Evolutionary conservation across 2,888 invertebrate genomes (phyloP), one percentile per base, ranked within the genome.

Genomic region (Philereme vetulata): DNA sequence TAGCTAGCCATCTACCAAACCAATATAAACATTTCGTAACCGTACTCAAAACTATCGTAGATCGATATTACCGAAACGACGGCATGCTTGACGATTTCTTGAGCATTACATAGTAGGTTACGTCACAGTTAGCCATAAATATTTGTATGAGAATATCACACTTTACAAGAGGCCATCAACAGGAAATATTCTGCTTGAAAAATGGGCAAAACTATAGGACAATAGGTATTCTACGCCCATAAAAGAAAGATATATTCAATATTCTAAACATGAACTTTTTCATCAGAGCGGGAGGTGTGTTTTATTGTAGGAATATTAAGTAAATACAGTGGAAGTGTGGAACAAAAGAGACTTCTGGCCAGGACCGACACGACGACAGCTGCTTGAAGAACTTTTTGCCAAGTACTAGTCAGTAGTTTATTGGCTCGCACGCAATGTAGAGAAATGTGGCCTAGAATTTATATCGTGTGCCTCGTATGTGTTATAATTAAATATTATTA

Each of bases 11-110:
- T 74, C 72, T 70, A 65, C 71, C 72, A 81, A 78, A 65, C 71
- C 72, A 81, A 78, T 80, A 79, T 76, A 82, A 81, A 84, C 75
- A 86, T 88, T 88, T 88, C 85, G 78, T 86, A 89, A 88, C 80
- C 67, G 72, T 74, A 70, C 69, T 72, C 68, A 67, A 73, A 75
- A 74, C 74, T 72, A 65, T 67, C 64, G 66, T 56, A 77, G 79
- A 82, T 86, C 85, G 75, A 86, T 85, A 82, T 72, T 70, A 74
- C 71, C 68, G 74, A 64, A 75, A 72, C 70, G 74, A 65, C 75
- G 71, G 77, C 70, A 75, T 69, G 72, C 71, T 77, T 71, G 72
- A 62, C 68, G 70, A 72, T 74, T 76, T 75, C 74, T 79, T 73
- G 72, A 68, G 9, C 71, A 72, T 79, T 80, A 83, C 78, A 80